Evolutionary conservation across 2,888 invertebrate species (phyloP).

Genomic region (Blastobasis lacticolella): DNA sequence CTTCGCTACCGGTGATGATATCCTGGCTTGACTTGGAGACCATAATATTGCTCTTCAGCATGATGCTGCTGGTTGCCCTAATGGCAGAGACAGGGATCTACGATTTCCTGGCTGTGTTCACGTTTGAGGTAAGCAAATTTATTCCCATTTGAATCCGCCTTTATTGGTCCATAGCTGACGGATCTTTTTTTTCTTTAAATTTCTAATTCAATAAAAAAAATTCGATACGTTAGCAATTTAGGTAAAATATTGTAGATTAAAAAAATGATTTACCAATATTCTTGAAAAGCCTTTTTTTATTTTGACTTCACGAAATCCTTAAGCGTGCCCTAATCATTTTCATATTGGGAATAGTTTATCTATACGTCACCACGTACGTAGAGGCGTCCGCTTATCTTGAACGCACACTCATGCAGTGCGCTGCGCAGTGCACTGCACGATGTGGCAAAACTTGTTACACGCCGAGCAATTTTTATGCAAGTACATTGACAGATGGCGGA

Average conservation of each 20-base stretch:
- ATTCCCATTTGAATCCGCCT: background rate
- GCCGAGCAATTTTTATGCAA: too few relatives aligned
- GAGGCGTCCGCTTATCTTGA: too few relatives aligned
- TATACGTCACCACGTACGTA: too few relatives aligned
- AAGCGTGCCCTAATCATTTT: too few relatives aligned
- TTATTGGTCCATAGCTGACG: background rate
- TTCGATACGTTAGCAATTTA: background rate
- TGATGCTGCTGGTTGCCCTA: constrained; percentile 90
- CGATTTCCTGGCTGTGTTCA: constrained; percentile 84
- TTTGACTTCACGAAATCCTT: background rate
- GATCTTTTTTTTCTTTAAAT: background rate
- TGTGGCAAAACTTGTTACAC: too few relatives aligned
- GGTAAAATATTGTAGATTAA: background rate
- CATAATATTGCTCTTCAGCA: constrained; percentile 82
- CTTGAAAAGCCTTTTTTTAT: background rate
- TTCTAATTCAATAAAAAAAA: background rate
- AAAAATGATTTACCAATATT: background rate
- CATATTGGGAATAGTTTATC: too few relatives aligned
- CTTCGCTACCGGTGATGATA: constrained; percentile 81
- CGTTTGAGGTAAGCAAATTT: constrained; percentile 76
- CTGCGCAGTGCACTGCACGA: too few relatives aligned
- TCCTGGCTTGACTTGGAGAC: constrained; percentile 89
- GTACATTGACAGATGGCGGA: too few relatives aligned
- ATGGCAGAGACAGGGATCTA: constrained; percentile 90
- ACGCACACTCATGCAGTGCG: too few relatives aligned